phyloP scores from a whole-genome alignment of 2,113 vertebrate species.

The Leucoraja erinaceus region DNA sequence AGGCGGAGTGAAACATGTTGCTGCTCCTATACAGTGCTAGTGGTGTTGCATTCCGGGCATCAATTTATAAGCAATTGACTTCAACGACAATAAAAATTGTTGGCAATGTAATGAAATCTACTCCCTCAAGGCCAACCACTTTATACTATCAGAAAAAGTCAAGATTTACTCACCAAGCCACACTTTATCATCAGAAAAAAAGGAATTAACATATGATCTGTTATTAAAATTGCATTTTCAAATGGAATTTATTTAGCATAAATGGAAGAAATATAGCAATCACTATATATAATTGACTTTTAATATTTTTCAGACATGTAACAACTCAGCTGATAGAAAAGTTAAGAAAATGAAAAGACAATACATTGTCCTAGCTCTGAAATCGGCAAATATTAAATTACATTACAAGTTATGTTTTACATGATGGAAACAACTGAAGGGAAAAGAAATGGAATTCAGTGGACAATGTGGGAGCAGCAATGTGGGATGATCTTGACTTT shows the following conservation, averaged over 20 bases:
- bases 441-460: too few relatives aligned
- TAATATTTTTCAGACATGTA: not conserved
- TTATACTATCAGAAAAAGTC: not conserved
- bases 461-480: too few relatives aligned
- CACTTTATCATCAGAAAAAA: not conserved
- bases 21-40: too few relatives aligned
- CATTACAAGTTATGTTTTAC: not conserved
- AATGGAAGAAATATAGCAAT: not conserved
- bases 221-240: not conserved
- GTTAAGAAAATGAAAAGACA: not conserved
- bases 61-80: not conserved
- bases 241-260: not conserved
- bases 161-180: not conserved
- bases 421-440: too few relatives aligned
- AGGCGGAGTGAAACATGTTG: too few relatives aligned
- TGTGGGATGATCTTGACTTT: too few relatives aligned
- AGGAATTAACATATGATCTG: not conserved
- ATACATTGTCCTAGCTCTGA: not conserved
- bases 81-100: not conserved
- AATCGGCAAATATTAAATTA: not conserved
- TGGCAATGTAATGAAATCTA: not conserved
- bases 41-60: too few relatives aligned
- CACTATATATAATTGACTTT: not conserved
- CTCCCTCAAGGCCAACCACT: not conserved
- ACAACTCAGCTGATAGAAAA: not conserved